Evolutionary conservation across 2,797 vertebrate species (phyloP).

Genomic region (Tragelaphus oryx): DNA sequence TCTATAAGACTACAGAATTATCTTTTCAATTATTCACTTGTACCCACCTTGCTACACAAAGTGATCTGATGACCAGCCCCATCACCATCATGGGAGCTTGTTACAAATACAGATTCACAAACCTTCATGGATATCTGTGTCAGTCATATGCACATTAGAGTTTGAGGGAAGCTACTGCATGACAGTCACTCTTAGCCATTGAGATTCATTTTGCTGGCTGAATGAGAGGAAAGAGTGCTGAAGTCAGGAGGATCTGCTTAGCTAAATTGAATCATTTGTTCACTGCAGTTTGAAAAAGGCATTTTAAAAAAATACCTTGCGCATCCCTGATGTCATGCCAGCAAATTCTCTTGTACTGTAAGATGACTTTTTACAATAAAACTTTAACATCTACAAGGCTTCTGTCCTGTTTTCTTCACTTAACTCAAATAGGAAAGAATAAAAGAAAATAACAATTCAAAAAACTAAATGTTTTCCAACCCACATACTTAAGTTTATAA

Average conservation of each 20-base stretch:
- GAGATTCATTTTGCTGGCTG: not conserved
- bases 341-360: not conserved
- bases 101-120: not conserved
- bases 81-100: not conserved
- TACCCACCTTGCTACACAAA: not conserved
- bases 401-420: slow-evolving; percentile 43
- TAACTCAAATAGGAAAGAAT: slow-evolving; percentile 29
- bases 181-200: not conserved
- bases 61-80: not conserved
- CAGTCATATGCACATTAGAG: not conserved
- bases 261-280: not conserved
- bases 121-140: not conserved
- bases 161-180: not conserved
- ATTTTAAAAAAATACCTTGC: not conserved
- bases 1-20: not conserved
- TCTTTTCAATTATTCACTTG: not conserved
- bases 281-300: not conserved
- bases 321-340: not conserved
- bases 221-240: not conserved
- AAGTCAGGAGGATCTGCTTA: not conserved
- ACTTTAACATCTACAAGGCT: not conserved
- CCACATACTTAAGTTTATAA: slow-evolving; percentile 26
- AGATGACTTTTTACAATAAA: not conserved
- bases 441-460: slow-evolving; percentile 15
- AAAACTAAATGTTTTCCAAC: slow-evolving; percentile 32